A percentile compares a stretch with the other conserved stretches of the same genome.
phyloP scores from a whole-genome alignment of 2,113 vertebrate species.

The Raja brachyura region DNA sequence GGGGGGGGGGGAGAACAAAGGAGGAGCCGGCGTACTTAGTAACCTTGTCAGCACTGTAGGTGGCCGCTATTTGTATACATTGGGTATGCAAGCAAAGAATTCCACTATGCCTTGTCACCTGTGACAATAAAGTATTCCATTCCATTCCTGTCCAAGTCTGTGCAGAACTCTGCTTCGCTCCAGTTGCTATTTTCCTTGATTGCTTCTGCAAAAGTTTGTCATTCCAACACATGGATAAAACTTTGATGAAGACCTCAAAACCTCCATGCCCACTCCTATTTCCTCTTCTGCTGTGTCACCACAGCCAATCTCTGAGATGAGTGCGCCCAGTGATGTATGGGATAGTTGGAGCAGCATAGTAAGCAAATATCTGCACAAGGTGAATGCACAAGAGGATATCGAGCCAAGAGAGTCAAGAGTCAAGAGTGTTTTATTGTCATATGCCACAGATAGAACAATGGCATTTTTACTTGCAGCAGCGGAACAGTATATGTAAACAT shows the following conservation, averaged over 20 bases:
- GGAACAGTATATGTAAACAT: too few species aligned
- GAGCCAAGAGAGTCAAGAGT: too few species aligned
- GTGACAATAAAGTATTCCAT: too few species aligned
- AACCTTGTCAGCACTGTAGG: too few species aligned
- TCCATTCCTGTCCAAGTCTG: neutral
- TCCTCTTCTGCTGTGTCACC: neutral
- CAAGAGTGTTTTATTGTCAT: too few species aligned
- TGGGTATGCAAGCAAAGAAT: too few species aligned
- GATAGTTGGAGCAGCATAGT: neutral
- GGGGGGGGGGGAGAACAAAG: too few species aligned
- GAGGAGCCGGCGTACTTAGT: too few species aligned
- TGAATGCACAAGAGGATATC: neutral
- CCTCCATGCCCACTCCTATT: neutral
- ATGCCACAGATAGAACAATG: too few species aligned
- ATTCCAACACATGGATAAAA: neutral
- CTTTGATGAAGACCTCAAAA: neutral
- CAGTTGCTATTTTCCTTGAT: neutral
- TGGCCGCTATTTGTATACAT: too few species aligned
- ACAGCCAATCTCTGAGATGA: neutral
- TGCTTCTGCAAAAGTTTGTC: neutral
- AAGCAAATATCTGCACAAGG: neutral
- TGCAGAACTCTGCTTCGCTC: neutral
- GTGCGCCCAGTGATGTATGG: neutral
- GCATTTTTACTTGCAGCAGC: too few species aligned
- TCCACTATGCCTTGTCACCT: too few species aligned